Base-by-base conservation (phyloP, 1,140 invertebrate species). In the Piezodorus guildinii region DNA sequence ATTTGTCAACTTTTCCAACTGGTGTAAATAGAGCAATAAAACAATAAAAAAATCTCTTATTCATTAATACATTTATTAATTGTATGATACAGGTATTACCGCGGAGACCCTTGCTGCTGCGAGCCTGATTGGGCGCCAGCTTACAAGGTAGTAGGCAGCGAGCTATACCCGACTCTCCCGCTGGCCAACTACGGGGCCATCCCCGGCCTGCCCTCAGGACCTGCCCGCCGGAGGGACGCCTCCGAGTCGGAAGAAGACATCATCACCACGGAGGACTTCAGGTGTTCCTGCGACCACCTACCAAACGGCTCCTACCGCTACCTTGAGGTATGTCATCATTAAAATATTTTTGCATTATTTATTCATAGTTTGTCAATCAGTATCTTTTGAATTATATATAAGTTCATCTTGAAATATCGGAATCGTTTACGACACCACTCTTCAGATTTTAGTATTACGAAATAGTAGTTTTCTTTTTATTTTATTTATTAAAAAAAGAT, bases 1-100 rank as follows among this genome's bases (percentile, higher is more conserved):
- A n/a, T n/a, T n/a, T n/a, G n/a, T n/a, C n/a, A n/a, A n/a, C n/a
- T n/a, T n/a, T n/a, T n/a, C n/a, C n/a, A n/a, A n/a, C n/a, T n/a
- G n/a, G n/a, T n/a, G n/a, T n/a, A n/a, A n/a, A n/a, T n/a, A n/a
- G n/a, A n/a, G n/a, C n/a, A n/a, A n/a, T n/a, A n/a, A n/a, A n/a
- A n/a, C n/a, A n/a, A n/a, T n/a, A n/a, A n/a, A n/a, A n/a, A n/a
- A n/a, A n/a, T n/a, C n/a, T n/a, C n/a, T n/a, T n/a, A n/a, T n/a
- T n/a, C n/a, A n/a, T n/a, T n/a, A n/a, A n/a, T n/a, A n/a, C n/a
- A n/a, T n/a, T n/a, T n/a, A n/a, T n/a, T n/a, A n/a, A n/a, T n/a
- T n/a, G n/a, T n/a, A n/a, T n/a, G n/a, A n/a, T n/a, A n/a, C 54
- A 64, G 62, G 39, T 64, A 64, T 45, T 59, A 59, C 39, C 46